These are phyloP conservation scores for Alligator sinensis DNA, from an alignment of 2,113 vertebrate genomes.

Conservation along the genomic window DNA sequence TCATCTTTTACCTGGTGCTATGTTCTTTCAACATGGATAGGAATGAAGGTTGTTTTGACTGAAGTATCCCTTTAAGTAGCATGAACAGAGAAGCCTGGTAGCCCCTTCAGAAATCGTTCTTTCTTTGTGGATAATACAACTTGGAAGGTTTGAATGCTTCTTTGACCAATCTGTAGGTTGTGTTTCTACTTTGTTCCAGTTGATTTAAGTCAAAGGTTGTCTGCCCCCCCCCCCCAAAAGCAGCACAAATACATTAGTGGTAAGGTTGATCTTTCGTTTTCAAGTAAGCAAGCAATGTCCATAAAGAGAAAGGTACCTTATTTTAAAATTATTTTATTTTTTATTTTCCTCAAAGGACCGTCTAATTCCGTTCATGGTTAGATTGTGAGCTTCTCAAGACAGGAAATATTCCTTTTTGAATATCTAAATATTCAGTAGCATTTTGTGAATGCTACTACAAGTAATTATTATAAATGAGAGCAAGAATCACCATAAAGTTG, in stretches of 20 bases:
- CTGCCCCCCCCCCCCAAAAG: no score
- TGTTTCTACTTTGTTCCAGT: neutral
- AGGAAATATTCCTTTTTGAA: neutral
- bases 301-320: neutral
- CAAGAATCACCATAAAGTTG: neutral
- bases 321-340: neutral
- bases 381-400: neutral
- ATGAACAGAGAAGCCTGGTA: fast-evolving
- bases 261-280: neutral
- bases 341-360: neutral
- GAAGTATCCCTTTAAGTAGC: neutral
- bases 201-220: neutral
- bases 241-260: neutral
- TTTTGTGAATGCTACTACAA: neutral
- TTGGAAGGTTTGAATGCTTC: neutral
- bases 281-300: neutral
- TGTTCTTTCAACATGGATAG: neutral
- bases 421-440: neutral
- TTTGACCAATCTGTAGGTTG: neutral
- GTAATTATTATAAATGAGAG: neutral
- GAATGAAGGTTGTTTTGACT: fast-evolving
- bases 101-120: neutral
- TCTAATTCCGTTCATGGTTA: neutral
- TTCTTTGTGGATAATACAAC: neutral
- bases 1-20: neutral